Base-by-base conservation (phyloP, 2,797 vertebrate species). In the Melanogrammus aeglefinus region DNA sequence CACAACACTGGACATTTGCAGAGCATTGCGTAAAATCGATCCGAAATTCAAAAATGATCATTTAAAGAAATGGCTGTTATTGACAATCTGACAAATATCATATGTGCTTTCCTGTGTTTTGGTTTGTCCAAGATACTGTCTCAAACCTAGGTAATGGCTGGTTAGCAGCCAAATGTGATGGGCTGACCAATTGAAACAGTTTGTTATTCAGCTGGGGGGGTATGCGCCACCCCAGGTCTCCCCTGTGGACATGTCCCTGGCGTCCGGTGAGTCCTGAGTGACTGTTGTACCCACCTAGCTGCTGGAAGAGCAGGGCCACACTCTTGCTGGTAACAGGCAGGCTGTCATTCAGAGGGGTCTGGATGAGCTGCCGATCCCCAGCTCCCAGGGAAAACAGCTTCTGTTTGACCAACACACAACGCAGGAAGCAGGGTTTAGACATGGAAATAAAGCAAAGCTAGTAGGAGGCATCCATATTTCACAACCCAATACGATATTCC, bases 331-430 rank as follows among this genome's bases (percentile, higher is more conserved):
- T 99, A 82, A 99, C 94, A 35, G 98, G 98, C 87, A 99, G 92
- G 24, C 92, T 97, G 57, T 96, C 94, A 6, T 96, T 96, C 31
- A 98, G 93, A 85, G 97, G 97, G 16, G 96, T 97, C 92, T 99
- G 98, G 90, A 99, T 97, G 89, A 99, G 93, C 78, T 99, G 98
- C 70, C 97, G 93, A 86, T 99, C 98, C 88, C 97, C 97, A 74
- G 96, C 97, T 91, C 98, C 98, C 87, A 99, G 92, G 79, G 97
- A 99, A 89, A 99, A 99, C 76, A 99, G 92, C 85, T 99, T 99
- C 97, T 99, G 89, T 80, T 39, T 24, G 10, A 13, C 24, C 6
- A 24, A 24, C 38, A 75, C 77, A 78, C 31, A 84, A 73, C 81
- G 66, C 13, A 16, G n/a, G 57, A 44, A 9, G 39, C 13, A 47